A percentile compares a stretch with the other conserved stretches of the same genome.
Evolutionary conservation across 2,113 vertebrate genomes (phyloP).

Genomic region (Tupaia chinensis): DNA sequence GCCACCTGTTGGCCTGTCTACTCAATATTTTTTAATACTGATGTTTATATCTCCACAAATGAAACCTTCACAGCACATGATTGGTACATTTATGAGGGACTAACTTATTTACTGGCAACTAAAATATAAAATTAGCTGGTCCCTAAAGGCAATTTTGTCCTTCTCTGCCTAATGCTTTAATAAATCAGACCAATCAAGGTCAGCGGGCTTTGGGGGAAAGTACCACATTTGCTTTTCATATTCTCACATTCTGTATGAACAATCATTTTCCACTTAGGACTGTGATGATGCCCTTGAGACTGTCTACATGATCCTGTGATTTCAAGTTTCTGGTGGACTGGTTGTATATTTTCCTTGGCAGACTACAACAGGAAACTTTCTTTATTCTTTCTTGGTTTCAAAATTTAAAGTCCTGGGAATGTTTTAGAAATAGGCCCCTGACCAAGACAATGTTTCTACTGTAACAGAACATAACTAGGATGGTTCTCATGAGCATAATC

Average conservation of each 20-base stretch:
- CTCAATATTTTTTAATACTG: slow-evolving; percentile 80
- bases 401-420: slow-evolving; percentile 78
- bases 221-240: slow-evolving; percentile 84
- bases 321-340: slow-evolving; percentile 81
- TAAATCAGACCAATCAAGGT: slow-evolving; percentile 83
- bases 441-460: slow-evolving; percentile 67
- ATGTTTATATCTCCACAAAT: slow-evolving; percentile 77
- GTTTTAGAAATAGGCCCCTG: slow-evolving; percentile 71
- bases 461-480: background rate
- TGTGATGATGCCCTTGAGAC: slow-evolving; percentile 79
- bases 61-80: slow-evolving; percentile 72
- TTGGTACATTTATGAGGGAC: slow-evolving; percentile 80
- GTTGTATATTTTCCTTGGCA: slow-evolving; percentile 76
- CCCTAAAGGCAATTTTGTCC: slow-evolving; percentile 71
- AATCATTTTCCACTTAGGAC: slow-evolving; percentile 74
- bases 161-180: slow-evolving; percentile 71
- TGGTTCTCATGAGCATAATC: slow-evolving; percentile 11
- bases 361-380: slow-evolving; percentile 63
- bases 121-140: slow-evolving; percentile 84
- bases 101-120: slow-evolving; percentile 82
- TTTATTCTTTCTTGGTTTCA: slow-evolving; percentile 63
- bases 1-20: background rate
- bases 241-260: slow-evolving; percentile 79
- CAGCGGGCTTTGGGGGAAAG: background rate
- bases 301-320: slow-evolving; percentile 72